A percentile compares a stretch with the other conserved stretches of the same genome.
These are phyloP conservation scores for Lingula anatina DNA, from an alignment of 2,888 invertebrate species.

Conservation along the genomic window DNA sequence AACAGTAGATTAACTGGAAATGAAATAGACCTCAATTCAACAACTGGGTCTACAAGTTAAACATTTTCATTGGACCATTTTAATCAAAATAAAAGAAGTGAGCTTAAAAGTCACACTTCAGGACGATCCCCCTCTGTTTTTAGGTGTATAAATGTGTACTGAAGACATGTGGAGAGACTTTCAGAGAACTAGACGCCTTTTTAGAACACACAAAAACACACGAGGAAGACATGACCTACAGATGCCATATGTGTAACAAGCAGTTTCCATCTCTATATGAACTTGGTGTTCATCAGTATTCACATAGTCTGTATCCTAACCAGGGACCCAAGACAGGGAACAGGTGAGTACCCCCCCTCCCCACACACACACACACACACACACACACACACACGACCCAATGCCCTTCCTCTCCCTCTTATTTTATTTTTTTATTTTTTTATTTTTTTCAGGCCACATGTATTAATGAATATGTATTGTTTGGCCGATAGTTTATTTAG, in stretches of 20 bases:
- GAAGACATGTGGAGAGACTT: constrained; percentile 61
- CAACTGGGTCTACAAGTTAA: too few relatives aligned
- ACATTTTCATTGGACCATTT: too few relatives aligned
- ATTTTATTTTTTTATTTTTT: neutral
- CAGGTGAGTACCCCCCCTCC: constrained; percentile 42
- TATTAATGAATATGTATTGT: too few relatives aligned
- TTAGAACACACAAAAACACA: constrained; percentile 61
- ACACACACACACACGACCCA: too few relatives aligned
- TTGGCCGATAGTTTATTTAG: too few relatives aligned
- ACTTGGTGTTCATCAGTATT: constrained; percentile 62
- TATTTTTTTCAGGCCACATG: too few relatives aligned
- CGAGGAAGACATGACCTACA: constrained; percentile 58
- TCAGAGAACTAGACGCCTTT: constrained; percentile 61
- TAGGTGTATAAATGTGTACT: constrained; percentile 64
- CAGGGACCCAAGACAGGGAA: constrained; percentile 53
- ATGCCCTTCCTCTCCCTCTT: neutral
- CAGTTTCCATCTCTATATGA: constrained; percentile 60
- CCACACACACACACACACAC: too few relatives aligned
- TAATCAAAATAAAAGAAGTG: neutral
- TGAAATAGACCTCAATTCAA: too few relatives aligned
- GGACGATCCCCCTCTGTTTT: neutral
- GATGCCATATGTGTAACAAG: constrained; percentile 62
- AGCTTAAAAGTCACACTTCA: neutral
- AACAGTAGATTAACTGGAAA: too few relatives aligned
- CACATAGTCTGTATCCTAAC: constrained; percentile 55